Evolutionary conservation across 2,888 invertebrate genomes (phyloP), one percentile per base, ranked within the genome.

Genomic region (Amphiduros pacificus): DNA sequence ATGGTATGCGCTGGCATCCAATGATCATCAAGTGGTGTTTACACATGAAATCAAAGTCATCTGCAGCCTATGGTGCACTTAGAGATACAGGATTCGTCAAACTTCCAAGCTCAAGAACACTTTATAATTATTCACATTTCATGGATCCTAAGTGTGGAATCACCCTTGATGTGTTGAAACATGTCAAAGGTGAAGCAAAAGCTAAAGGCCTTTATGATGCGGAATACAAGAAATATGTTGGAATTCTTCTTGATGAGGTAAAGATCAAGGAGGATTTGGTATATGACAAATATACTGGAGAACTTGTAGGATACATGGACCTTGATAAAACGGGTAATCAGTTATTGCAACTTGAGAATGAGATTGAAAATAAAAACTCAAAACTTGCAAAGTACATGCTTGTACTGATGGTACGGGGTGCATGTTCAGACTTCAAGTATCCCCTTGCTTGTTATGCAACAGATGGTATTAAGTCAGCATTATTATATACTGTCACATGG

Each of bases 241-340:
- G 68, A 26, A 2, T 70, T 11, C 24, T 70, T 9, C 68, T 65
- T 41, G 70, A 70, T 52, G 70, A 70, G 55, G 57, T 70, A 2
- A 65, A 60, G 49, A 50, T 70, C 0, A 65, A 64, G 27, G 57
- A 60, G 20, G 70, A 68, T n/a, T 22, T 67, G 9, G 68, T 69
- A 17, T 68, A 68, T 55, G 65, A 68, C 58, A 68, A 66, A 57
- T 49, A 62, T 22, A 54, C 65, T 31, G 64, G 68, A 14, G 65
- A 70, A 51, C 49, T 70, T 11, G 60, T 68, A 11, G 68, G 68
- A 1, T 69, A 61, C 51, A 44, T 59, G 4, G 57, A 67, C 36
- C 54, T 68, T 22, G 68, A 62, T 28, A 49, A 41, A 2, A 31
- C 63, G 31, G 67, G 67, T 5, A 68, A 69, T 52, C 29, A 58